Percentiles rank a stretch among this genome's conserved stretches.
These are phyloP conservation scores for Lepilemur septentrionalis DNA, from an alignment of 2,797 vertebrate genomes.

Conservation along the genomic window DNA sequence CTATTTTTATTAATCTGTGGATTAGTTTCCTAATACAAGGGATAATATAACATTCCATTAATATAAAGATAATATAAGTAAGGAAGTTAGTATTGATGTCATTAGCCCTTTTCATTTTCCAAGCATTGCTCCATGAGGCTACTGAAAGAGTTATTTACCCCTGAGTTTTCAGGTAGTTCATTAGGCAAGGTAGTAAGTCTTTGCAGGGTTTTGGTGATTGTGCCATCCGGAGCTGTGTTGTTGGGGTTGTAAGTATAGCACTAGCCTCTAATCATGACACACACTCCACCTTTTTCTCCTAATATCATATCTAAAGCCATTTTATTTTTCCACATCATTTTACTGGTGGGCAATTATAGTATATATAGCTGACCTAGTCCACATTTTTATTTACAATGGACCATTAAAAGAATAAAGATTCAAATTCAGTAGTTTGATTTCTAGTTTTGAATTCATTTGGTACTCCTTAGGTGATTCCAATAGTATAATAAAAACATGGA, in stretches of 20 bases:
- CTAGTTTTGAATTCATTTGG: background rate
- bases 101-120: background rate
- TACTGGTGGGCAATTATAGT: too few species aligned
- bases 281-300: background rate
- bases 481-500: background rate
- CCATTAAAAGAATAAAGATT: background rate
- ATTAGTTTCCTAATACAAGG: background rate
- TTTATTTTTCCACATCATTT: background rate
- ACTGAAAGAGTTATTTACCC: background rate
- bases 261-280: background rate
- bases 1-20: background rate
- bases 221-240: background rate
- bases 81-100: background rate
- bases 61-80: background rate
- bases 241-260: background rate
- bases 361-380: background rate
- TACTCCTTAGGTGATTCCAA: background rate
- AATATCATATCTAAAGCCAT: background rate
- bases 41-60: background rate
- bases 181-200: background rate
- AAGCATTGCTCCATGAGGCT: background rate
- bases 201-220: background rate
- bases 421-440: background rate
- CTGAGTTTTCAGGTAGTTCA: background rate
- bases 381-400: too few species aligned